phyloP scores from a whole-genome alignment of 2,797 vertebrate genomes.

The Morelia viridis region DNA sequence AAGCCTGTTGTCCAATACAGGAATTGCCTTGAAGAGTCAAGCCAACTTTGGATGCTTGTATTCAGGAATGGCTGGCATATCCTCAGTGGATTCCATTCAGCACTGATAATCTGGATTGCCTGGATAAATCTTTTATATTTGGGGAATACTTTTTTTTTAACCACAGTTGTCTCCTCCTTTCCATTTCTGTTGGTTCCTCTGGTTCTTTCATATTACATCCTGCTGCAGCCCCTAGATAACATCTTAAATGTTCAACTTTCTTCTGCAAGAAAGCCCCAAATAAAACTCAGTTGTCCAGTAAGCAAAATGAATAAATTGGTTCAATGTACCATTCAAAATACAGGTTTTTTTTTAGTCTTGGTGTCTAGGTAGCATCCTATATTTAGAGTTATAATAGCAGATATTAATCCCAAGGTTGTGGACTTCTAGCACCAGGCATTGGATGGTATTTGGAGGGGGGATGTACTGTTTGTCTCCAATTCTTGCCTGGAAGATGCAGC shows the following conservation, averaged over 20 bases:
- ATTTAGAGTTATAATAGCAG: not conserved
- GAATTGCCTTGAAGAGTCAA: not conserved
- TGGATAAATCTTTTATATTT: not conserved
- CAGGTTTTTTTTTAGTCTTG: not conserved
- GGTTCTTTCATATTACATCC: not conserved
- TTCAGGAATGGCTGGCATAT: not conserved
- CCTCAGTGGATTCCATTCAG: not conserved
- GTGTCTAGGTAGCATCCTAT: not conserved
- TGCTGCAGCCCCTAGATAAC: not conserved
- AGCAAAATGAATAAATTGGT: not conserved
- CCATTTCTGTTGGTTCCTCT: not conserved
- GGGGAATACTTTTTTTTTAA: not conserved
- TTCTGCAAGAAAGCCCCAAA: not conserved
- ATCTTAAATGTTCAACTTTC: not conserved
- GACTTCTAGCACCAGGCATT: not conserved
- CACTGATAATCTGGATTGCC: not conserved
- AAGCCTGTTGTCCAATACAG: not conserved
- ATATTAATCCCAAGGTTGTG: not conserved
- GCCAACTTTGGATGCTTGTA: not conserved
- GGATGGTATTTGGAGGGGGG: not conserved
- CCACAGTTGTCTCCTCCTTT: not conserved
- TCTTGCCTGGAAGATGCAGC: not conserved
- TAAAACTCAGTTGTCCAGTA: not conserved
- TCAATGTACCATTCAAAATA: not conserved
- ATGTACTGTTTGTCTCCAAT: not conserved